phyloP scores from a whole-genome alignment of 2,888 invertebrate genomes.

The Conomelus anceps region DNA sequence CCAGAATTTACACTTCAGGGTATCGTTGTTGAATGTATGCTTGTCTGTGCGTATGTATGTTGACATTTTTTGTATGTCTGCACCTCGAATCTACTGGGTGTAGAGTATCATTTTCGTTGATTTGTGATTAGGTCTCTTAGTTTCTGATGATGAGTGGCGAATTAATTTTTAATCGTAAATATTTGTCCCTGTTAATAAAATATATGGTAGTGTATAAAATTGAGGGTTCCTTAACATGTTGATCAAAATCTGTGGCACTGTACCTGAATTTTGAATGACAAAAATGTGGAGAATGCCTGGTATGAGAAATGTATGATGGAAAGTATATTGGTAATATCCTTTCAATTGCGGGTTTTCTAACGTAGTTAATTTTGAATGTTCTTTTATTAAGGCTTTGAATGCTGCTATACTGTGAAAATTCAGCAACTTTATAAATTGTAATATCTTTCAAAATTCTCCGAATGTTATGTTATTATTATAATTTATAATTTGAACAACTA shows the following conservation, averaged over 20 bases:
- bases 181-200: neutral
- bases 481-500: too few species aligned
- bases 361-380: neutral
- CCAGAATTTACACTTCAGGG: neutral
- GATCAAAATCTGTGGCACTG: too few species aligned
- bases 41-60: neutral
- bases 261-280: neutral
- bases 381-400: too few species aligned
- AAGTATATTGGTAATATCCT: neutral
- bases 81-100: neutral
- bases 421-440: too few species aligned
- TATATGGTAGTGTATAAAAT: neutral
- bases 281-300: neutral
- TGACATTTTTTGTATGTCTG: neutral
- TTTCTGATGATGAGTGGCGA: neutral
- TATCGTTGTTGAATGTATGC: neutral
- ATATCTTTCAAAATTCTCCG: too few species aligned
- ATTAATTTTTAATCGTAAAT: neutral
- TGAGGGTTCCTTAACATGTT: neutral
- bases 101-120: neutral
- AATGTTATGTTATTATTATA: too few species aligned
- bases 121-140: neutral
- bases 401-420: too few species aligned
- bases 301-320: neutral
- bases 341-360: neutral